Base-by-base conservation (phyloP, 2,888 invertebrate species). In the Dryobota labecula region DNA sequence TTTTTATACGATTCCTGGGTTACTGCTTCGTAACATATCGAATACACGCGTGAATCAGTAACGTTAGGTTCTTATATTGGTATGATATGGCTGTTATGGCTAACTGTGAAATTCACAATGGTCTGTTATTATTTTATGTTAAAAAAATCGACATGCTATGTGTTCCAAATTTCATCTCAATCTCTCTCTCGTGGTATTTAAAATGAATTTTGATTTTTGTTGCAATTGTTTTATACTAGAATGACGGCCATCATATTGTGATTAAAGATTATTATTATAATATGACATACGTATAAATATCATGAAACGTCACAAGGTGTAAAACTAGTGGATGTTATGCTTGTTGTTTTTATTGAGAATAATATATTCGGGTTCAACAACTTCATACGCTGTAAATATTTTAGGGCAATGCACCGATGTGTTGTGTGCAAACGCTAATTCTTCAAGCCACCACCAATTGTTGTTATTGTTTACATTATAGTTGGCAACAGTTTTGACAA, bases 21-120 rank as follows among this genome's bases (percentile, higher is more conserved):
- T 64, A 64, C 30, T 20, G 41, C 33, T 13, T 57, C 51, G 15
- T 75, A 61, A 62, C 27, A 61, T 74, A 74, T 57, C 51, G 45
- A 58, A 68, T 63, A 68, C 38, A 68, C 18, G 51, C 45, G 7
- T 36, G 51, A 63, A 60, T 58, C 51, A 53, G 36, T 43, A 41
- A 30, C 45, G 30, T 75, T 68, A 13, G 1, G 24, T 5, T 47
- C 15, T 24, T 41, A 3, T 45, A 38, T 57, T 27, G 18, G 6
- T 24, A 66, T 54, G n/a, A 11, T 66, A 18, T 36, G 8, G 20
- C 8, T 54, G n/a, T 13, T 66, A 18, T 36, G 8, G 20, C 8
- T 36, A 67, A 54, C 36, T 45, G 53, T 3, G n/a, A 24, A 43
- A 43, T 69, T 45, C 33, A 15, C 20, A 24, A 18, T 30, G 11